Evolutionary conservation across 64 coral and sea anemone species (phyloP), one percentile per base, ranked within the genome.

Genomic region (Astreopora myriophthalma): DNA sequence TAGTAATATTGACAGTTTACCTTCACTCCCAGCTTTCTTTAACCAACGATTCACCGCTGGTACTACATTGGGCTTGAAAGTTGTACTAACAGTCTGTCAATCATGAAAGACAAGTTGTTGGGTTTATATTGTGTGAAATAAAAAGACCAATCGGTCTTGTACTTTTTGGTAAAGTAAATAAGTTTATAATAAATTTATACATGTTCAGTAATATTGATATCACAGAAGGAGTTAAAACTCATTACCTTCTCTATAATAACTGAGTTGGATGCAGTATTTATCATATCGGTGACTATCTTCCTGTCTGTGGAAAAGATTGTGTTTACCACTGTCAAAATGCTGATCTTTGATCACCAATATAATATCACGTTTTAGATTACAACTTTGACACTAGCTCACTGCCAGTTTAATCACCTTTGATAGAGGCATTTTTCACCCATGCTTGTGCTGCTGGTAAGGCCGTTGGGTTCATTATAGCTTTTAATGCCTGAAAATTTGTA

Each of bases 41-140:
- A 96, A 55, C 95, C 95, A 96, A 12, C 95, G 86, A 33, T 94
- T 96, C 22, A 96, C 95, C 62, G 95, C 95, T 22, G 95, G 95
- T 33, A 93, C 92, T 51, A 93, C 70, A 40, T 91, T 87, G 22
- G 95, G 95, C 85, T 93, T 96, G 77, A 96, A 96, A 29, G 95
- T 96, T n/a, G 95, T 90, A 86, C 75, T 55, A 46, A 96, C 80
- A 75, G 80, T 89, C 95, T 96, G 28, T 69, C 62, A 57, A 22
- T 44, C 40, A 28, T 24, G 10, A 77, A 84, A 48, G 16, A 38
- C 25, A 25, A 39, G 17, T 0, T 16, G 12, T 55, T 1, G 17
- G 3, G 17, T 16, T 8, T 16, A 6, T 46, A 46, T 46, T 46
- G 11, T 46, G 5, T n/a, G n/a, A n/a, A n/a, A n/a, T n/a, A n/a